Evolutionary conservation across 2,888 invertebrate species (phyloP).

Genomic region (Ellobium chinense): DNA sequence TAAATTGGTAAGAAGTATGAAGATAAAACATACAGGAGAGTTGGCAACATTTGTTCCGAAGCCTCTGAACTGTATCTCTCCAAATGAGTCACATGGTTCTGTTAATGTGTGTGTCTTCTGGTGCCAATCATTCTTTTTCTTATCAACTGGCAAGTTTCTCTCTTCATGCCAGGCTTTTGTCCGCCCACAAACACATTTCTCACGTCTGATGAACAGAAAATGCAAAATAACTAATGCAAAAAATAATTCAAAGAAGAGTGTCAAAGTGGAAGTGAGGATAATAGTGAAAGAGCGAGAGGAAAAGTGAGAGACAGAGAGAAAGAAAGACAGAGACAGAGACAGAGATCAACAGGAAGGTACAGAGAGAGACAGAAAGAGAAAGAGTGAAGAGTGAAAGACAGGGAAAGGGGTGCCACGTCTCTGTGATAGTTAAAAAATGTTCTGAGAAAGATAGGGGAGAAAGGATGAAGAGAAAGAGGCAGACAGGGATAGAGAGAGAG

Average conservation of each 20-base stretch:
- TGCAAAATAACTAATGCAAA: neutral
- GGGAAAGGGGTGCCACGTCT: neutral
- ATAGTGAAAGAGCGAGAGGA: neutral
- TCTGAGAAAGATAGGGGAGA: too few species aligned
- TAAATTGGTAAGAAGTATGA: too few species aligned
- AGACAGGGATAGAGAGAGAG: too few species aligned
- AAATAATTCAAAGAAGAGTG: neutral
- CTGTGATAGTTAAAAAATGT: neutral
- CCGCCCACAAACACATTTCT: slow-evolving; percentile 65
- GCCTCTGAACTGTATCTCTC: slow-evolving; percentile 72
- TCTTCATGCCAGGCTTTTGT: slow-evolving; percentile 52
- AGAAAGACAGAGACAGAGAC: neutral
- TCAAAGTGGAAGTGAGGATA: neutral
- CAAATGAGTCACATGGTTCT: slow-evolving; percentile 67
- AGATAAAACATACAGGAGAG: slow-evolving; percentile 68
- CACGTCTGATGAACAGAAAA: neutral
- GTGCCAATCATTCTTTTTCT: slow-evolving; percentile 54
- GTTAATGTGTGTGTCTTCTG: slow-evolving; percentile 59
- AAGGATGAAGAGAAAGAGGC: too few species aligned
- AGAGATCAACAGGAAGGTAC: neutral
- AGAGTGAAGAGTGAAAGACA: neutral
- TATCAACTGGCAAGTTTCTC: neutral
- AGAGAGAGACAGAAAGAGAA: neutral
- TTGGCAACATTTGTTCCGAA: slow-evolving; percentile 72
- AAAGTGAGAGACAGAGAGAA: neutral